Conservation (phyloP, 2,113 vertebrate genomes). For the Peucedramus taeniatus region DNA sequence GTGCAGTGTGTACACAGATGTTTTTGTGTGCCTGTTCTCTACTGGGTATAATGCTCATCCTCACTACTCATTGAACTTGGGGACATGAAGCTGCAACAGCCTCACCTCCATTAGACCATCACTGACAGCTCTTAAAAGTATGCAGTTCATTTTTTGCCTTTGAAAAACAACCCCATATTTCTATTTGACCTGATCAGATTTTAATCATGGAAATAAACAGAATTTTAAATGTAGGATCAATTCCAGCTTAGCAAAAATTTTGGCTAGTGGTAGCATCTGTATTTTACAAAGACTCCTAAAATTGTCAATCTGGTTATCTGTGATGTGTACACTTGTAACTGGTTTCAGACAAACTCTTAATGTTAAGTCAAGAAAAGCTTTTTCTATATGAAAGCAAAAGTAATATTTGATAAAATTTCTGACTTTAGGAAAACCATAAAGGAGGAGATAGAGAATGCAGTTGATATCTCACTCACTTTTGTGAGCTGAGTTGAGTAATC, state of each 20-base stretch:
- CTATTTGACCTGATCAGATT: background rate
- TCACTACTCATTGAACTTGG: rapidly evolving
- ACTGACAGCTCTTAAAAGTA: background rate
- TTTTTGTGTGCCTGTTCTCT: background rate
- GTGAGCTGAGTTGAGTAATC: background rate
- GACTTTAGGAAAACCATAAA: background rate
- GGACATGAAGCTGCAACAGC: background rate
- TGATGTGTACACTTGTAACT: background rate
- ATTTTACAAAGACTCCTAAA: background rate
- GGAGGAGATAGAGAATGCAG: background rate
- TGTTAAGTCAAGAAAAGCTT: background rate
- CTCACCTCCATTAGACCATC: background rate
- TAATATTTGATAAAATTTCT: background rate
- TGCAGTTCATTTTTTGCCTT: background rate
- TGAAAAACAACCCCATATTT: background rate
- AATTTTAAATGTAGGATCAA: background rate
- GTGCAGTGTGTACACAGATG: too few relatives aligned
- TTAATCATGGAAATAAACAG: background rate
- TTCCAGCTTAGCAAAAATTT: background rate
- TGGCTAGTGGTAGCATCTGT: background rate
- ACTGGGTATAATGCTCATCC: background rate
- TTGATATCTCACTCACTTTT: background rate
- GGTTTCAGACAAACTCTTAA: background rate
- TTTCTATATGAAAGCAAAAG: background rate
- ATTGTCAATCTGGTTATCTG: background rate